Percentiles rank a stretch among this genome's conserved stretches.
Evolutionary conservation across 2,797 vertebrate genomes (phyloP).

Genomic region (Oreochromis grahami): DNA sequence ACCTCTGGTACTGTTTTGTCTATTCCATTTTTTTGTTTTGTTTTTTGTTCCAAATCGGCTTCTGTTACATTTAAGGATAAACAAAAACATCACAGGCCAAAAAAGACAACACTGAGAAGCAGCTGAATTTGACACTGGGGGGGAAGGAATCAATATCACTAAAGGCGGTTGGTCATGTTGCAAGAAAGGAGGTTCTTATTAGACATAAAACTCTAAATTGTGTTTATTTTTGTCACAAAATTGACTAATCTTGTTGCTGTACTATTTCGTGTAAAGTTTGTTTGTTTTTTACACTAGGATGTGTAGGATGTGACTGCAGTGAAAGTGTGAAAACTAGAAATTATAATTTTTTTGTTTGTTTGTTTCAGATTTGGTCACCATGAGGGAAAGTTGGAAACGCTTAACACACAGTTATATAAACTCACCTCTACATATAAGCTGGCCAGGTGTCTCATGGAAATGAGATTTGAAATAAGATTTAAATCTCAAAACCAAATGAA

Average conservation of each 20-base stretch:
- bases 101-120: conserved; percentile 15
- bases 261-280: not conserved
- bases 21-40: not conserved
- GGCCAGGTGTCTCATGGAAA: no score
- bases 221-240: not conserved
- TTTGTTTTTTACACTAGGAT: not conserved
- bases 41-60: not conserved
- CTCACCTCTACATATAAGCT: not conserved
- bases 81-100: conserved; percentile 36
- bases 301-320: not conserved
- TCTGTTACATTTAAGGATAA: conserved; percentile 29
- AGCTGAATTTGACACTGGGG: not conserved
- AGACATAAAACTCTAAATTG: not conserved
- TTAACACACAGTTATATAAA: not conserved
- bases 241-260: not conserved
- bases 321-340: not conserved
- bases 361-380: not conserved
- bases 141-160: conserved; percentile 17
- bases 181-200: not conserved
- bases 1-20: conserved; percentile 30
- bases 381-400: not conserved
- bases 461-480: no score
- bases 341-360: not conserved
- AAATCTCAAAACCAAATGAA: not conserved
- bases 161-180: conserved; percentile 6